Evolutionary conservation across 2,888 invertebrate genomes (phyloP).

Genomic region (Ophioninae sp.): DNA sequence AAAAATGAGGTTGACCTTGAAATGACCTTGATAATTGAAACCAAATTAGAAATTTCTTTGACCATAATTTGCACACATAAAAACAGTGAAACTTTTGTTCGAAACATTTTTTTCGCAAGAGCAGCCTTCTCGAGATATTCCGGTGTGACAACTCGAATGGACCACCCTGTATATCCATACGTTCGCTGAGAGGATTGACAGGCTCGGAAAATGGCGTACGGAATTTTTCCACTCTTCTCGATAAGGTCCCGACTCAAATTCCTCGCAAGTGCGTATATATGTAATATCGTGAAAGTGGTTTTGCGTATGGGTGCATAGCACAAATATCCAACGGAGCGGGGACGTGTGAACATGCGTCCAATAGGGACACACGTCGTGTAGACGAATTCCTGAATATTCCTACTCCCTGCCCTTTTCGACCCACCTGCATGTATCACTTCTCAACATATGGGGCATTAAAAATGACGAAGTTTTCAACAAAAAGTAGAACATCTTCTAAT

Average conservation of each 20-base stretch:
- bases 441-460: background rate
- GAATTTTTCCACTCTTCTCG: slow-evolving; percentile 12
- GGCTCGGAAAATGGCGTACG: background rate
- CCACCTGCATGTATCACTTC: background rate
- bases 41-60: background rate
- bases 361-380: slow-evolving; percentile 15
- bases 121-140: too few relatives aligned
- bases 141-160: background rate
- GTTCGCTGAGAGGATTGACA: slow-evolving; percentile 8
- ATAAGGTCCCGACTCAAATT: slow-evolving; percentile 28
- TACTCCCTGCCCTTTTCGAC: background rate
- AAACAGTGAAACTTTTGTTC: background rate
- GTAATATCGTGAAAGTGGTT: slow-evolving; percentile 40
- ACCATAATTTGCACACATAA: too few relatives aligned
- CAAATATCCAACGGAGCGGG: background rate
- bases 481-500: too few relatives aligned
- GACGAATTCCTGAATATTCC: slow-evolving; percentile 18
- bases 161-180: background rate
- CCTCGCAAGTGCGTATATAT: slow-evolving; percentile 3
- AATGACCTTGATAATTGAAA: background rate
- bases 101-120: background rate
- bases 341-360: slow-evolving; percentile 38
- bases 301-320: background rate
- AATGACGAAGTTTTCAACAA: too few relatives aligned
- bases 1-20: background rate